Conservation (phyloP, 1,140 invertebrate species). For the Mya arenaria region DNA sequence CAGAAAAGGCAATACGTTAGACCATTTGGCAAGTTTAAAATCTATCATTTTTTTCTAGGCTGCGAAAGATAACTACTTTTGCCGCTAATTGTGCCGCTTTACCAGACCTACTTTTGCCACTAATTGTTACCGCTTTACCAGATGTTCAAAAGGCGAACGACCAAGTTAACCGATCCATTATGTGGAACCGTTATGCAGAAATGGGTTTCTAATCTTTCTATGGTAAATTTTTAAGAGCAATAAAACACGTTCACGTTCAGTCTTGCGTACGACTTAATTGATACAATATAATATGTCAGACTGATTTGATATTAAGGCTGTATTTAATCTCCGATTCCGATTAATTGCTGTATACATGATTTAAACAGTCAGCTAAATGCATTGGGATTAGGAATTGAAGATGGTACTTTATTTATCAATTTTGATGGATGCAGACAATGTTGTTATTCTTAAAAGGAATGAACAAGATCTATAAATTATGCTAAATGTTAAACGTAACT, state of each 20-base stretch:
- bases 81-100: too few species aligned
- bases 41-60: constrained; percentile 22
- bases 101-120: too few species aligned
- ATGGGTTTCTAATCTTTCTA: too few species aligned
- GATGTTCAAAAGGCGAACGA: constrained; percentile 47
- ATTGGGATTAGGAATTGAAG: constrained; percentile 41
- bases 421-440: constrained; percentile 52
- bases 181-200: constrained; percentile 20
- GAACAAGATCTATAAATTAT: constrained; percentile 49
- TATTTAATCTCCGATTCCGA: constrained; percentile 18
- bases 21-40: constrained; percentile 34
- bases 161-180: constrained; percentile 6
- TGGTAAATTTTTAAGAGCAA: too few species aligned
- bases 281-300: constrained; percentile 32
- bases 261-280: constrained; percentile 35
- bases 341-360: constrained; percentile 46
- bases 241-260: too few species aligned
- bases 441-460: constrained; percentile 45
- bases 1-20: constrained; percentile 10
- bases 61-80: not conserved
- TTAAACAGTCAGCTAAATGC: constrained; percentile 45
- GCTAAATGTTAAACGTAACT: constrained; percentile 27
- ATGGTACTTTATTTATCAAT: constrained; percentile 40
- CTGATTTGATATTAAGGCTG: constrained; percentile 34
- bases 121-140: constrained; percentile 30